These are phyloP conservation scores for Casuarius casuarius DNA, from an alignment of 2,113 vertebrate species.

Conservation along the genomic window DNA sequence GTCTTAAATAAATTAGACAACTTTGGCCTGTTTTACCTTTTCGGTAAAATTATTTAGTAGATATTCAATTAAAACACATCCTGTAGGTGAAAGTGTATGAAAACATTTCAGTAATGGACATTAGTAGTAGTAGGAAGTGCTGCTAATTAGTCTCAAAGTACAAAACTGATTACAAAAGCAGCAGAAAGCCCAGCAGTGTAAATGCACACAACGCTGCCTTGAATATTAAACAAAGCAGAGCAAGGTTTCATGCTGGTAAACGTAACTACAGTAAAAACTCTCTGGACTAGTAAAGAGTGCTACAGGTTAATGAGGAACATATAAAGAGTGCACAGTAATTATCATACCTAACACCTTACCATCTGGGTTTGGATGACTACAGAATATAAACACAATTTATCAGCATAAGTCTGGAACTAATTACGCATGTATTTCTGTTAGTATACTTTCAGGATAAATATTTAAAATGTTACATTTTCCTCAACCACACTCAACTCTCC, in stretches of 20 bases:
- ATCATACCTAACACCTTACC: slow-evolving; percentile 41
- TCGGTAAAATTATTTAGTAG: slow-evolving; percentile 29
- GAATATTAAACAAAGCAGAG: slow-evolving; percentile 43
- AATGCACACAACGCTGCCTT: neutral
- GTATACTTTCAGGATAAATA: neutral
- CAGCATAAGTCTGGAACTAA: neutral
- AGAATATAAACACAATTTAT: slow-evolving; percentile 40
- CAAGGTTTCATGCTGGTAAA: neutral
- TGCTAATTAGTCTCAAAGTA: slow-evolving; percentile 14
- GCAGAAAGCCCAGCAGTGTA: neutral
- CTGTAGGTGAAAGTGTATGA: slow-evolving; percentile 55
- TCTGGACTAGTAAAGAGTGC: slow-evolving; percentile 33
- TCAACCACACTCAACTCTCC: neutral
- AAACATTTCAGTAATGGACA: slow-evolving; percentile 17
- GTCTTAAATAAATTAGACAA: slow-evolving; percentile 8
- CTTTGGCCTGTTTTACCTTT: slow-evolving; percentile 48
- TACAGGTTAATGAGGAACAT: slow-evolving; percentile 68
- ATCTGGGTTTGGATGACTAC: slow-evolving; percentile 47
- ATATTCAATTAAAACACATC: slow-evolving; percentile 52
- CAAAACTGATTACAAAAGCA: neutral
- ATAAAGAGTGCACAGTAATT: slow-evolving; percentile 48
- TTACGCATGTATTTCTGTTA: neutral
- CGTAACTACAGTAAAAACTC: slow-evolving; percentile 37
- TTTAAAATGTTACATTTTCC: neutral
- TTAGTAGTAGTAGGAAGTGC: neutral